Evolutionary conservation across 2,797 vertebrate genomes (phyloP), one percentile per base, ranked within the genome.

Genomic region (Acanthurus tractus): DNA sequence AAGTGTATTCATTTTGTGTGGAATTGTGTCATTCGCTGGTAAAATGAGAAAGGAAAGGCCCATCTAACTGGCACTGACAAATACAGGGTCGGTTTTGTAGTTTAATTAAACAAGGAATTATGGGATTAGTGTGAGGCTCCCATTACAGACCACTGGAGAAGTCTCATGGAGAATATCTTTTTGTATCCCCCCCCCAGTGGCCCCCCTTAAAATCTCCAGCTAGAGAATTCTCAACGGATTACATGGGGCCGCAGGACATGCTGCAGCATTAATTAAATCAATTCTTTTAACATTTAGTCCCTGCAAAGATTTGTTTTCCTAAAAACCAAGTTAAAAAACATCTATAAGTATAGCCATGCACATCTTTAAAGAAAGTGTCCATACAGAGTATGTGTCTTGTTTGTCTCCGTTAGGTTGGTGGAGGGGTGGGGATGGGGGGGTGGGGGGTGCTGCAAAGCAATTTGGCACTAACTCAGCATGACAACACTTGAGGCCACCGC

Each of bases 21-120:
- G 22, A 61, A 55, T 53, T 59, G 57, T 23, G 63, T 71, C 77
- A 29, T 75, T 70, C 81, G 75, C 23, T 52, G 22, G 57, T 58
- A 65, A 85, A 89, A 85, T 52, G 70, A 78, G 75, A 85, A 81
- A 81, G 73, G 90, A 82, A 86, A 83, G 84, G 80, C 75, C 76
- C 74, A 84, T 92, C 89, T 91, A 89, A 91, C 83, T 61, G 88
- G 76, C 84, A 93, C 84, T 86, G 84, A 92, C 79, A 89, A 85
- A 73, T 69, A 86, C 79, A 86, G 90, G 90, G 90, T 91, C 78
- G 72, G 83, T 93, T 90, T 92, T 83, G 82, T 89, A 95, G 94
- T 96, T 96, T 95, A 95, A 96, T 95, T 94, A 96, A 95, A 95
- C 94, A 94, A 94, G 94, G 95, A 95, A 95, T 96, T 96, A 94